Conservation (phyloP, 1,140 invertebrate genomes). For the Eulimnadia texana region DNA sequence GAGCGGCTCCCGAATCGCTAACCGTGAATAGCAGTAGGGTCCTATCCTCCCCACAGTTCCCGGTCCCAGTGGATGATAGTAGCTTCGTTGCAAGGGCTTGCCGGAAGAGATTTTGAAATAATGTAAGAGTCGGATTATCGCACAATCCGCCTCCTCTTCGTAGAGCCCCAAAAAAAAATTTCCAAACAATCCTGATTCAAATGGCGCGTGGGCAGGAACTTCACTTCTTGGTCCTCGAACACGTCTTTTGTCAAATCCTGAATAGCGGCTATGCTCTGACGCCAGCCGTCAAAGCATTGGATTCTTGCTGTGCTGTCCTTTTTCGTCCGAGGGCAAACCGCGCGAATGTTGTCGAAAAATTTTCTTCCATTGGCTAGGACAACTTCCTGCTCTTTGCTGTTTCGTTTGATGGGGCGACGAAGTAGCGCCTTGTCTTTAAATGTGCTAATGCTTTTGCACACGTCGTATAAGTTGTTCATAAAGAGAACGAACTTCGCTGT, state of each 20-base stretch:
- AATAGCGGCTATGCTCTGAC: neutral
- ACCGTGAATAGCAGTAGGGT: neutral
- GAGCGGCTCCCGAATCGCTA: too few species aligned
- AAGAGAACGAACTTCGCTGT: neutral
- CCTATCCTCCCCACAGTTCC: neutral
- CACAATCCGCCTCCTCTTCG: neutral
- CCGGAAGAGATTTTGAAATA: neutral
- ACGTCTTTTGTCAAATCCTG: neutral
- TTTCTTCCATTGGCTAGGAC: neutral
- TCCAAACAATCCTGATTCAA: constrained; percentile 2
- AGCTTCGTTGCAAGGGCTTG: neutral
- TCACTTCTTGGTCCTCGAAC: neutral
- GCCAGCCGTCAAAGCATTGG: neutral
- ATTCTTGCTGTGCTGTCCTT: neutral
- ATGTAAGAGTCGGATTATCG: neutral
- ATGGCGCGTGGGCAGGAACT: neutral
- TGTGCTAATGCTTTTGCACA: neutral
- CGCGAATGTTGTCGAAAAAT: neutral
- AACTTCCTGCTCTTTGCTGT: neutral
- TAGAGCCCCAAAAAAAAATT: neutral
- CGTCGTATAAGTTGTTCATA: neutral
- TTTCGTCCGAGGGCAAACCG: neutral
- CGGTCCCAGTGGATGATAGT: neutral
- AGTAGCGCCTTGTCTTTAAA: neutral
- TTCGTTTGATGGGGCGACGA: neutral